Evolutionary conservation across 2,113 vertebrate species (phyloP).

Genomic region (Notiomystis cincta): DNA sequence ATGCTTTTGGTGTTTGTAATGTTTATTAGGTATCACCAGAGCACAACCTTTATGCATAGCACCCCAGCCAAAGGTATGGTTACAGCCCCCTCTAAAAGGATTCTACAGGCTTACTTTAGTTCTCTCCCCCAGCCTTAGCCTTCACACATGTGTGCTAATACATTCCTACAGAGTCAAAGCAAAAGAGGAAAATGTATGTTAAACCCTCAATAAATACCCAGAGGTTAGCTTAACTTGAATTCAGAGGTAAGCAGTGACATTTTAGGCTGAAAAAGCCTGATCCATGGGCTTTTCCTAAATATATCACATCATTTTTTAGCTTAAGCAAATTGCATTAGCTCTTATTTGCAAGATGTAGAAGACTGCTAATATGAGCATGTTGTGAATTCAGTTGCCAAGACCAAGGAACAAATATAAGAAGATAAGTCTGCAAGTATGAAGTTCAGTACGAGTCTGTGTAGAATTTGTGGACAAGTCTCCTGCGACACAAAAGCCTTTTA

Average conservation of each 20-base stretch:
- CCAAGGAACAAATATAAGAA: neutral
- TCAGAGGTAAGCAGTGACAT: neutral
- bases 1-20: neutral
- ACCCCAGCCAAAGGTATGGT: neutral
- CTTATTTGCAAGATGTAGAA: neutral
- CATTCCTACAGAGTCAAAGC: neutral
- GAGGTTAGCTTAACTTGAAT: neutral
- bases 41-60: neutral
- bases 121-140: neutral
- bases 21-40: neutral
- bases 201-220: neutral
- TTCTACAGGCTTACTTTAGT: neutral
- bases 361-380: neutral
- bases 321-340: neutral
- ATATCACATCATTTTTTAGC: neutral
- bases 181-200: neutral
- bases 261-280: neutral
- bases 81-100: neutral
- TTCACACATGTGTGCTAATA: neutral
- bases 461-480: neutral
- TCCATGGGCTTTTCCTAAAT: neutral
- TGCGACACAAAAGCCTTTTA: neutral
- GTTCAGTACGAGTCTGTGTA: neutral
- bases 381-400: neutral
- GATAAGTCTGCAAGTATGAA: neutral